Evolutionary conservation across 2,888 invertebrate species (phyloP).

Genomic region (Thereva nobilitata): DNA sequence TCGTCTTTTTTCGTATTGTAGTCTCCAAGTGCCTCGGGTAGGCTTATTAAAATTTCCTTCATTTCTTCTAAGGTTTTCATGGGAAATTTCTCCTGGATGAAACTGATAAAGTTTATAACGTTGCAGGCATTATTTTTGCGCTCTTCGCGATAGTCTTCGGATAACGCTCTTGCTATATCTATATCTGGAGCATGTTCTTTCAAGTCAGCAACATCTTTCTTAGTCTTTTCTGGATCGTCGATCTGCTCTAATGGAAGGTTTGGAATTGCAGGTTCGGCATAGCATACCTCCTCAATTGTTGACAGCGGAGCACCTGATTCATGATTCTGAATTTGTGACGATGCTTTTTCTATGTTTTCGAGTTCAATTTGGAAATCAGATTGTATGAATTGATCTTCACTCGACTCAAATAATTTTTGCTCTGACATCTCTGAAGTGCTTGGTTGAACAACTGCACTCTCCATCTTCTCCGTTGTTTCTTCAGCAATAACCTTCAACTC

Average conservation of each 20-base stretch:
- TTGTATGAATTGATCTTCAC: conserved; percentile 21
- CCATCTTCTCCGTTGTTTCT: background rate
- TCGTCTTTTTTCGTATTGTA: background rate
- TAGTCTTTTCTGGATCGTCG: background rate
- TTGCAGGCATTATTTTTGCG: background rate
- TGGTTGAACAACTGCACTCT: background rate
- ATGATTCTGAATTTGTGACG: background rate
- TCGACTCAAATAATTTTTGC: background rate
- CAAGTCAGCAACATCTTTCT: background rate
- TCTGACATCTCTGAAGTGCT: background rate
- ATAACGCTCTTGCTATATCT: background rate
- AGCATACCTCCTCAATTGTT: too few relatives aligned
- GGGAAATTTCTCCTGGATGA: conserved; percentile 26
- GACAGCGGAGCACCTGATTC: too few relatives aligned
- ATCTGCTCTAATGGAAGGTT: background rate
- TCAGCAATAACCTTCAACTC: background rate
- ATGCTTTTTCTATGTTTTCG: background rate
- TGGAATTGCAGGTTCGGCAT: background rate
- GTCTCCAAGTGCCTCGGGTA: conserved; percentile 4
- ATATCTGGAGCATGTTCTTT: background rate
- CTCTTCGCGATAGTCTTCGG: conserved; percentile 21
- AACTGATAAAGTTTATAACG: conserved; percentile 18
- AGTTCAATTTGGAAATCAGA: background rate
- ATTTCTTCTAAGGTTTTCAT: conserved; percentile 27
- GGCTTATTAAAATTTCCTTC: conserved; percentile 31